Evolutionary conservation across 2,113 vertebrate species (phyloP).

Genomic region (Pseudolaguvia tuberculata): DNA sequence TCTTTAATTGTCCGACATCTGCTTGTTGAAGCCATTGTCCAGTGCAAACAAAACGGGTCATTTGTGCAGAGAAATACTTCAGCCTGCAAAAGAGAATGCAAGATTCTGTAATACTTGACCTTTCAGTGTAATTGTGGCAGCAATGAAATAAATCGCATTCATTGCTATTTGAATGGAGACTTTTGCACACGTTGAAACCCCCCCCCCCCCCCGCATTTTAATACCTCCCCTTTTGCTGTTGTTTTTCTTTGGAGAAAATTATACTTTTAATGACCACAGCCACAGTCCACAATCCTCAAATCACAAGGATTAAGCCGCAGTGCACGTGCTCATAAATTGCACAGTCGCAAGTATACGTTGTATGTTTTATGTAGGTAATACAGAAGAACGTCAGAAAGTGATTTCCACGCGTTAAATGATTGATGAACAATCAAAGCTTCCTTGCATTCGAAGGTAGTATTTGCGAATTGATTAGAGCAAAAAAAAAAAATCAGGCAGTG

Average conservation of each 20-base stretch:
- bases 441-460: neutral
- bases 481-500: neutral
- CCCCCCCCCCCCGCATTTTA: conserved; percentile 85
- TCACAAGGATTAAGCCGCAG: conserved; percentile 56
- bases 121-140: conserved; percentile 98
- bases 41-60: conserved; percentile 91
- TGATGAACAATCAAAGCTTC: neutral
- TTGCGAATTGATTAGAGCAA: neutral
- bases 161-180: conserved; percentile 86
- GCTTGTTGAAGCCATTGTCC: conserved; percentile 93
- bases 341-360: neutral
- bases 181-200: conserved; percentile 80
- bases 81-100: conserved; percentile 97
- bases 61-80: conserved; percentile 97
- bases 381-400: neutral
- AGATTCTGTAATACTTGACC: conserved; percentile 99
- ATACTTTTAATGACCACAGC: conserved; percentile 82
- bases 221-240: conserved; percentile 74
- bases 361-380: neutral
- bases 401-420: conserved; percentile 15
- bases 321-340: conserved; percentile 20
- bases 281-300: conserved; percentile 82
- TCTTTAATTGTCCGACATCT: conserved; percentile 96
- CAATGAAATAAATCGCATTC: conserved; percentile 95
- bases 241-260: conserved; percentile 81